A percentile compares a stretch with the other conserved stretches of the same genome.
Conservation (phyloP, 2,888 invertebrate genomes). For the Lasioglossum pauxillum region DNA sequence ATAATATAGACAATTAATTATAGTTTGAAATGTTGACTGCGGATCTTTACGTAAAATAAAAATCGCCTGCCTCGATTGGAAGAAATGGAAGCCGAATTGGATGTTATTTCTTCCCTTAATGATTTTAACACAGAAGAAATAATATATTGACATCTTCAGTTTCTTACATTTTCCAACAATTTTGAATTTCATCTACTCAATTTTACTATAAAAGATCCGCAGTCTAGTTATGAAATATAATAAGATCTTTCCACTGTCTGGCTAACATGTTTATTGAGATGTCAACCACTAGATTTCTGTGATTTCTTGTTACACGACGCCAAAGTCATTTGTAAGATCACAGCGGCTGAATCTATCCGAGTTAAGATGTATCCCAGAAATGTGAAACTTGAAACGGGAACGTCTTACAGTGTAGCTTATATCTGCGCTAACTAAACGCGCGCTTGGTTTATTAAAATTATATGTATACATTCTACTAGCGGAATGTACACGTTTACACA, state of each 20-base stretch:
- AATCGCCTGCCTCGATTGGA: too few relatives aligned
- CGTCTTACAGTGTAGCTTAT: constrained; percentile 31
- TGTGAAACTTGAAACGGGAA: constrained; percentile 56
- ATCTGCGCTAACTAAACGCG: constrained; percentile 29
- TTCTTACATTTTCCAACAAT: too few relatives aligned
- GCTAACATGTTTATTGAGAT: constrained; percentile 29
- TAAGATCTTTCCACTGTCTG: neutral
- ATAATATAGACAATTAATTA: too few relatives aligned
- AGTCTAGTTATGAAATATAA: neutral
- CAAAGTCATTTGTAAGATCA: constrained; percentile 24
- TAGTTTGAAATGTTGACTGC: too few relatives aligned
- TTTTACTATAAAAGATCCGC: too few relatives aligned
- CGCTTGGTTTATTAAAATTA: constrained; percentile 47
- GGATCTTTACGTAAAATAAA: too few relatives aligned
- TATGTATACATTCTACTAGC: too few relatives aligned
- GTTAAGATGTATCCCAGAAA: constrained; percentile 53
- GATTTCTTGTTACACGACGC: constrained; percentile 34
- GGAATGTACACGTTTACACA: neutral
- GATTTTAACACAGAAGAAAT: too few relatives aligned
- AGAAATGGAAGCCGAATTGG: too few relatives aligned
- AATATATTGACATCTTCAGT: too few relatives aligned
- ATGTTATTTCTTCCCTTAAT: too few relatives aligned
- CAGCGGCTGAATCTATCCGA: constrained; percentile 25
- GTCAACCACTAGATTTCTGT: constrained; percentile 28
- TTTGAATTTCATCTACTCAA: too few relatives aligned